Conservation (phyloP, 2,113 vertebrate species). For the Cairina moschata region DNA sequence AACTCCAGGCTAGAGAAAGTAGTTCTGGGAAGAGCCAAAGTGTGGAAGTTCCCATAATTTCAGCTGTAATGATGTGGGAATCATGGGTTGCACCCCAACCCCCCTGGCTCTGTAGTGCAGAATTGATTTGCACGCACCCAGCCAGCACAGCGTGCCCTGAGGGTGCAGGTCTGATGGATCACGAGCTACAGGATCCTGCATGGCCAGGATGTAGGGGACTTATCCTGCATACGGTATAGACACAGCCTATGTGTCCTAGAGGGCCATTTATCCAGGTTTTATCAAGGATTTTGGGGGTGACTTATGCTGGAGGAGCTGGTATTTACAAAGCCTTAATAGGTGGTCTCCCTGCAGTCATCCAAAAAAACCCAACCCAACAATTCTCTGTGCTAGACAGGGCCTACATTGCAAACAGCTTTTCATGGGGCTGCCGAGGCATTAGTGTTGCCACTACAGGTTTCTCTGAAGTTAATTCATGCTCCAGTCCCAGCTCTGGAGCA, state of each 20-base stretch:
- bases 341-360: neutral
- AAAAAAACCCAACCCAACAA: neutral
- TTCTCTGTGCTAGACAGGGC: neutral
- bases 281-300: neutral
- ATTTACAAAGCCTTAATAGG: neutral
- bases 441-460: neutral
- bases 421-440: neutral
- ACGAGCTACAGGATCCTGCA: no score
- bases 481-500: neutral
- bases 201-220: neutral
- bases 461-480: neutral
- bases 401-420: neutral
- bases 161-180: no score
- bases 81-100: neutral
- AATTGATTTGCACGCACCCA: neutral
- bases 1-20: neutral
- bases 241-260: neutral
- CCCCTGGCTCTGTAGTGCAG: neutral
- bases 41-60: neutral
- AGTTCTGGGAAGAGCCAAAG: neutral
- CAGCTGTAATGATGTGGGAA: no score
- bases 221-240: rapidly evolving
- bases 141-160: neutral
- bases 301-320: rapidly evolving
- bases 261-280: neutral